Conservation (phyloP, 1,140 invertebrate genomes). For the Drosophila subpulchrella region DNA sequence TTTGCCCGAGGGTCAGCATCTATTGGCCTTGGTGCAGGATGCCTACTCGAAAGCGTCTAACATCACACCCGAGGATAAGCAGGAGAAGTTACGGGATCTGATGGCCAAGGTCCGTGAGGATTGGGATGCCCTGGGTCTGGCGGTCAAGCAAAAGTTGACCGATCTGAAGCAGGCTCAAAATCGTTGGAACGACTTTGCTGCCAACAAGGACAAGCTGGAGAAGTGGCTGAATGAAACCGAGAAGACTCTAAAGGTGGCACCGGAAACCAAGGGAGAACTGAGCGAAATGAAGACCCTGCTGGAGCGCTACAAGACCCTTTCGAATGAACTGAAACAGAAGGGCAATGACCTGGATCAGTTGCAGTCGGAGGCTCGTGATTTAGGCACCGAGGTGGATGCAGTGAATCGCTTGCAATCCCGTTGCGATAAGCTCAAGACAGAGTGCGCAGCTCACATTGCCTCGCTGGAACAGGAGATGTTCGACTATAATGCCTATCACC, state of each 20-base stretch:
- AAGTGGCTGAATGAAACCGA: conserved; percentile 90
- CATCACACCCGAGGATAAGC: conserved; percentile 91
- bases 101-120: conserved; percentile 90
- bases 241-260: conserved; percentile 87
- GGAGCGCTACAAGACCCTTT: conserved; percentile 92
- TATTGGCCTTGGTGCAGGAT: conserved; percentile 91
- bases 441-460: conserved; percentile 87
- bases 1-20: conserved; percentile 94
- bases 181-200: conserved; percentile 93
- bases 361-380: conserved; percentile 89
- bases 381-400: conserved; percentile 88
- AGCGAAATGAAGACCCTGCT: conserved; percentile 96
- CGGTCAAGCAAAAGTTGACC: conserved; percentile 91
- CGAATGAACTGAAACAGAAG: conserved; percentile 90
- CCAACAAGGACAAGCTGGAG: conserved; percentile 88
- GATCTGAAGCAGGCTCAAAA: conserved; percentile 91
- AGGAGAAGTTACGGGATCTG: conserved; percentile 90
- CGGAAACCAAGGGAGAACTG: conserved; percentile 91
- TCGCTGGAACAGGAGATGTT: conserved; percentile 91
- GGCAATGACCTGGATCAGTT: conserved; percentile 90
- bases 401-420: conserved; percentile 88
- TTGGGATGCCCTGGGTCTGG: conserved; percentile 93
- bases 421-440: conserved; percentile 87
- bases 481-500: conserved; percentile 94
- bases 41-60: conserved; percentile 94